Conservation (phyloP, 92 coral and sea anemone species). For the Scolanthus callimorphus region DNA sequence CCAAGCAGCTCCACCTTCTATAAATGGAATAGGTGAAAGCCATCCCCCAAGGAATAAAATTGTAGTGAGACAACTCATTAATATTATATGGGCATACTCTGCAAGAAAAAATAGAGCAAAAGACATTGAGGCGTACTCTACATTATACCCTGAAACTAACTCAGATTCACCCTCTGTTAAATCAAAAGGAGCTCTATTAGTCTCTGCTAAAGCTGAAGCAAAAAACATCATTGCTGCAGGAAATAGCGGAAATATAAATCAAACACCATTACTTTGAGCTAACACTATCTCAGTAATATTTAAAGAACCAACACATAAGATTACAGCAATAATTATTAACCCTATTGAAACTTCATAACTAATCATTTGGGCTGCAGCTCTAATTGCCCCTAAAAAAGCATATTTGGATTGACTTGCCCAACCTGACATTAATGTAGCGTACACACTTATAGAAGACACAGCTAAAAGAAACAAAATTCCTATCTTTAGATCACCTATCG, state of each 20-base stretch:
- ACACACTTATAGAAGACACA: conserved; percentile 60
- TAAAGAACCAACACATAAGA: conserved; percentile 71
- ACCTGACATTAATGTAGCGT: conserved; percentile 75
- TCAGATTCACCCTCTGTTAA: conserved; percentile 84
- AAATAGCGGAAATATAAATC: conserved; percentile 73
- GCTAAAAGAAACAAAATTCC: conserved; percentile 61
- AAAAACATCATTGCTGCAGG: conserved; percentile 87
- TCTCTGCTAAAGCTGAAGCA: conserved; percentile 70
- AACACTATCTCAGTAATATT: conserved; percentile 71
- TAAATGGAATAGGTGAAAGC: conserved; percentile 47
- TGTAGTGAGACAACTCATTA: conserved; percentile 71
- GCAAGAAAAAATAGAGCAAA: conserved; percentile 77
- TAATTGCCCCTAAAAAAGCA: conserved; percentile 70
- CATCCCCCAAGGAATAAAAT: conserved; percentile 70
- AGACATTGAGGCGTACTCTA: conserved; percentile 69
- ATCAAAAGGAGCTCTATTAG: conserved; percentile 84
- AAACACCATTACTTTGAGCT: conserved; percentile 66
- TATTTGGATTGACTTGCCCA: conserved; percentile 77
- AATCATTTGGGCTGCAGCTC: conserved; percentile 81
- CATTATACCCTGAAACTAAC: conserved; percentile 79
- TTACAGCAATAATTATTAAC: conserved; percentile 59
- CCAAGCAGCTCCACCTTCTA: conserved; percentile 63
- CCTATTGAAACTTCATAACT: conserved; percentile 82
- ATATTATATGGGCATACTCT: conserved; percentile 72
- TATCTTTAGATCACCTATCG: conserved; percentile 61